Conservation (phyloP, 2,113 vertebrate species). For the Alces alces region DNA sequence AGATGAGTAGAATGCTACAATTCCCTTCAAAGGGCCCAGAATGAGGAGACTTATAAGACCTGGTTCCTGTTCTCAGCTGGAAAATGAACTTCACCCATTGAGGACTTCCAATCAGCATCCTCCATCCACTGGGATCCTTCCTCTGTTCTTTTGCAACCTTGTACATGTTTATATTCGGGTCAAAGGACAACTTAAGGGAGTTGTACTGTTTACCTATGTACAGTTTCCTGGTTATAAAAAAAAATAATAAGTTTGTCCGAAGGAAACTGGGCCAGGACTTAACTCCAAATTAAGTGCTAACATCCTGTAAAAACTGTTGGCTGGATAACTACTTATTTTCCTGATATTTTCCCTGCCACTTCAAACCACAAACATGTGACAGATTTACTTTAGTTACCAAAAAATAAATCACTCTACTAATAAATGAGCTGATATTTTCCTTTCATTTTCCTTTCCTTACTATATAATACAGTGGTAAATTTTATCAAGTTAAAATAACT, state of each 20-base stretch:
- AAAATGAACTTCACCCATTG: neutral
- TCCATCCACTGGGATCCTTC: neutral
- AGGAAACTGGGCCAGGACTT: neutral
- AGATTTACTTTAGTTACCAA: neutral
- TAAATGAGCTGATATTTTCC: neutral
- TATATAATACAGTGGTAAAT: neutral
- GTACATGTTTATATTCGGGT: constrained; percentile 2
- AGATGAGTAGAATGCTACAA: neutral
- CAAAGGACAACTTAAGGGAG: constrained; percentile 48
- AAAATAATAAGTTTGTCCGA: neutral
- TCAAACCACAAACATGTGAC: constrained; percentile 7
- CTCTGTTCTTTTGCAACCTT: constrained; percentile 21
- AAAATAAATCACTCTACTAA: constrained; percentile 7
- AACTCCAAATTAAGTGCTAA: neutral
- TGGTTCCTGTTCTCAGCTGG: neutral
- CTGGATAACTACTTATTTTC: neutral
- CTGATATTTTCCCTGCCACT: neutral
- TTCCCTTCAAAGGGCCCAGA: neutral
- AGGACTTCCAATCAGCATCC: neutral
- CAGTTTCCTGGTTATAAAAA: constrained; percentile 64
- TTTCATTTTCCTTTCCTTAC: constrained; percentile 16
- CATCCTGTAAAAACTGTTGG: neutral
- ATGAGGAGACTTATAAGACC: neutral
- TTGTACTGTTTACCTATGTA: constrained; percentile 42
- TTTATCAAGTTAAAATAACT: constrained; percentile 19